Conservation (phyloP, 2,888 invertebrate species). For the Hydrotaea diabolus region DNA sequence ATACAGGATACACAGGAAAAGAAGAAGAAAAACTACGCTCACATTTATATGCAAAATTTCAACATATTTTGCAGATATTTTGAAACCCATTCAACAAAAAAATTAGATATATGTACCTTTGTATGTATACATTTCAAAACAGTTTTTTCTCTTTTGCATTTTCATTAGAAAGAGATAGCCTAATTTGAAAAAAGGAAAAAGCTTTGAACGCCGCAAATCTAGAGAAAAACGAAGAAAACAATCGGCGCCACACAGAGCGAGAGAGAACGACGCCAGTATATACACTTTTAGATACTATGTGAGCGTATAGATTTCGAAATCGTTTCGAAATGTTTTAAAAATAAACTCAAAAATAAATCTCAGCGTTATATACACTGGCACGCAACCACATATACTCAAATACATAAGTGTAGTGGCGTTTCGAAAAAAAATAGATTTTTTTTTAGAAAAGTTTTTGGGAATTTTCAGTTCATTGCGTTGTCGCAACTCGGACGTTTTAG, state of each 20-base stretch:
- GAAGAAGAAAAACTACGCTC: background rate
- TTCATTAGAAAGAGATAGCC: conserved; percentile 4
- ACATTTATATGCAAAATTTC: background rate
- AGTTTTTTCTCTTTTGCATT: background rate
- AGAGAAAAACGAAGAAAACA: background rate
- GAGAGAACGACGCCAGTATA: conserved; percentile 18
- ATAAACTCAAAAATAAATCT: conserved; percentile 57
- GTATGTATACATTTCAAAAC: conserved; percentile 21
- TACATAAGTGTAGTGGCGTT: conserved; percentile 1
- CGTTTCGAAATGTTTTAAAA: conserved; percentile 61
- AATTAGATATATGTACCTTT: too few relatives aligned
- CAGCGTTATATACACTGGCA: conserved; percentile 32
- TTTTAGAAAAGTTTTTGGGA: conserved; percentile 71
- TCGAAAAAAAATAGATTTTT: conserved; percentile 29
- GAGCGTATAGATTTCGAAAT: conserved; percentile 65
- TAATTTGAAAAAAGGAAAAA: background rate
- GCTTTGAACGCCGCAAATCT: background rate
- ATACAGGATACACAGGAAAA: background rate
- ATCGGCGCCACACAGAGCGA: conserved; percentile 14
- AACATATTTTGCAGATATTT: background rate
- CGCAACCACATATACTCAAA: background rate
- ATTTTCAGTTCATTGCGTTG: conserved; percentile 80
- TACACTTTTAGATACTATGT: conserved; percentile 37
- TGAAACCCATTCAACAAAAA: background rate
- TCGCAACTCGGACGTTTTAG: conserved; percentile 79